Base-by-base conservation (phyloP, 2,888 invertebrate species). In the Argyresthia albistria region DNA sequence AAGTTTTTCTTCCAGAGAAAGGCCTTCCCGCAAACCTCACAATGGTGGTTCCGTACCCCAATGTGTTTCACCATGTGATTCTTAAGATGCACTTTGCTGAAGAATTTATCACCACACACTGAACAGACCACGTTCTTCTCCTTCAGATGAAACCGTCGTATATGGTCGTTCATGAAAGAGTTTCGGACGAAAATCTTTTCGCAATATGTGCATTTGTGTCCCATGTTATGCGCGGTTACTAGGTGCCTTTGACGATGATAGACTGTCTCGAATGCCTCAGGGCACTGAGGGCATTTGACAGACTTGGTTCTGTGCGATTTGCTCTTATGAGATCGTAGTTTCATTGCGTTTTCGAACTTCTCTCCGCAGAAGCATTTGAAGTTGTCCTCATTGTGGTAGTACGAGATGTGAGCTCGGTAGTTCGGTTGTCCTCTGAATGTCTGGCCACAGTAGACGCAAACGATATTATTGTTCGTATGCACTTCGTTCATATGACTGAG, bases 1-100 rank as follows among this genome's bases (percentile, higher is more conserved):
- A 86, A 81, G 1, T 84, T 83, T 58, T 87, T 87, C 56, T 77
- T 79, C 1, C 84, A 86, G 0, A 82, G 77, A 50, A 86, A 87
- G 0, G 82, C 77, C 50, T 86, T 86, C 3, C 81, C 81, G 45
- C 87, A 87, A 0, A 60, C 73, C 0, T 81, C 78, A 12, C 87
- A 86, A 43, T 81, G 80, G 47, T 84, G 84, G 52, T 83, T 84
- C 68, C 86, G 86, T 59, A 84, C 86, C 0, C 86, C 84, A 25
- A 82, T 84, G 39, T 86, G 86, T 35, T 84, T 86, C 15, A 76
- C 83, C 86, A 86, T 86, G 53, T 87, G 87, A 16, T 80, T 81
- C 58, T 88, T 88, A 53, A 91, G 64, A 0, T 90, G 69, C 50
- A 88, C 84, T 25, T 81, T 87, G 47, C 76, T 80, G 39, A 81